phyloP scores from a whole-genome alignment of 2,797 vertebrate genomes.

The Nyctalus aviator region DNA sequence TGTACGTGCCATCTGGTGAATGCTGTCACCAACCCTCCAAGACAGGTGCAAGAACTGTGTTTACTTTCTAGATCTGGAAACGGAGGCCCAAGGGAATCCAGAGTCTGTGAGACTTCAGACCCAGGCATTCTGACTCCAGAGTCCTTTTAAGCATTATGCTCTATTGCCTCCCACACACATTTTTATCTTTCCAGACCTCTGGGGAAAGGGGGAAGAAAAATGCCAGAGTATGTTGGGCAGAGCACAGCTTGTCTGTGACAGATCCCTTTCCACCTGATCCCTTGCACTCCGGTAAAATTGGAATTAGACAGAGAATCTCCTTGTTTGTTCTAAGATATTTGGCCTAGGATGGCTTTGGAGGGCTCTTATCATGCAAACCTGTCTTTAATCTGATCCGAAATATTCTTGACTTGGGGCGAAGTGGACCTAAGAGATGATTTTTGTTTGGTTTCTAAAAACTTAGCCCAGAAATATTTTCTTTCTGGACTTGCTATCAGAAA shows the following conservation, averaged over 20 bases:
- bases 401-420: slow-evolving; percentile 44
- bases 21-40: background rate
- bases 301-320: background rate
- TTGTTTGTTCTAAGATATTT: background rate
- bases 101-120: background rate
- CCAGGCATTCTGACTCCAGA: background rate
- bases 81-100: background rate
- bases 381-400: slow-evolving; percentile 52
- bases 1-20: background rate
- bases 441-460: slow-evolving; percentile 55
- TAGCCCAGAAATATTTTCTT: slow-evolving; percentile 70
- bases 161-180: background rate
- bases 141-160: background rate
- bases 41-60: background rate
- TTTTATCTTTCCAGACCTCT: background rate
- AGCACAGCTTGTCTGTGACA: background rate
- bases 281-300: slow-evolving; percentile 18
- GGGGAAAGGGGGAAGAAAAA: slow-evolving; percentile 46
- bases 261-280: background rate
- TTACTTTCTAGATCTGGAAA: background rate
- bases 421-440: background rate
- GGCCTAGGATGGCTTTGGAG: background rate
- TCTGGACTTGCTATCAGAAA: slow-evolving; percentile 62
- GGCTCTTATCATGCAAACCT: background rate
- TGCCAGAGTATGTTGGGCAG: background rate